These are phyloP conservation scores for Antechinus flavipes DNA, from an alignment of 2,113 vertebrate species.

Conservation along the genomic window DNA sequence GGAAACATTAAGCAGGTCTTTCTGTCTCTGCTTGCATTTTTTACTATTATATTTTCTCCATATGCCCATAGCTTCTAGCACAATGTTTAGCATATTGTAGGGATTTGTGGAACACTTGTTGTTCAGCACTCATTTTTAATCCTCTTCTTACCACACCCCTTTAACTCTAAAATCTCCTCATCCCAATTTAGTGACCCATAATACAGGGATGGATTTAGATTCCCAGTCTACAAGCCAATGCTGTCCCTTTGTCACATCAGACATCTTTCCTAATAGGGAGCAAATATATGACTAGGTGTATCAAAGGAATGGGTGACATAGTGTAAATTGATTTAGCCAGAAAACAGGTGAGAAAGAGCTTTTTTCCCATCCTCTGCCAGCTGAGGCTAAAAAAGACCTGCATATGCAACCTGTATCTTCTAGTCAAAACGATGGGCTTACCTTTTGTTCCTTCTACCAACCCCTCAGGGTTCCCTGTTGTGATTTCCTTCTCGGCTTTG, in stretches of 20 bases:
- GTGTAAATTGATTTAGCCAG: neutral
- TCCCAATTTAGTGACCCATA: neutral
- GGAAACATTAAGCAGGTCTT: neutral
- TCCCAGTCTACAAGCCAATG: neutral
- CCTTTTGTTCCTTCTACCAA: neutral
- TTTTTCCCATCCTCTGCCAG: neutral
- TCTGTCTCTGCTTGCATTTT: neutral
- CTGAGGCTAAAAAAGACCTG: neutral
- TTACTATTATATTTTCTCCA: neutral
- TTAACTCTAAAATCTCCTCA: neutral
- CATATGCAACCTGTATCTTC: neutral
- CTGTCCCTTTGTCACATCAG: neutral
- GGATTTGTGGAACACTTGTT: neutral
- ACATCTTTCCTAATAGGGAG: neutral
- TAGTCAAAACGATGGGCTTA: neutral
- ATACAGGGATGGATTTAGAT: constrained; percentile 38
- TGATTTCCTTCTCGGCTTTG: neutral
- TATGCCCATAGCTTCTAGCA: neutral
- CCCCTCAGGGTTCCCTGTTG: neutral
- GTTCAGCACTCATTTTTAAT: neutral
- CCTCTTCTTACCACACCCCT: neutral
- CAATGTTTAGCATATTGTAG: neutral
- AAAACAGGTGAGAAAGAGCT: neutral
- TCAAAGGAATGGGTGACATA: neutral
- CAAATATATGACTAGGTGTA: neutral